Evolutionary conservation across 1,140 invertebrate genomes (phyloP).

Genomic region (Brachionus koreanus): DNA sequence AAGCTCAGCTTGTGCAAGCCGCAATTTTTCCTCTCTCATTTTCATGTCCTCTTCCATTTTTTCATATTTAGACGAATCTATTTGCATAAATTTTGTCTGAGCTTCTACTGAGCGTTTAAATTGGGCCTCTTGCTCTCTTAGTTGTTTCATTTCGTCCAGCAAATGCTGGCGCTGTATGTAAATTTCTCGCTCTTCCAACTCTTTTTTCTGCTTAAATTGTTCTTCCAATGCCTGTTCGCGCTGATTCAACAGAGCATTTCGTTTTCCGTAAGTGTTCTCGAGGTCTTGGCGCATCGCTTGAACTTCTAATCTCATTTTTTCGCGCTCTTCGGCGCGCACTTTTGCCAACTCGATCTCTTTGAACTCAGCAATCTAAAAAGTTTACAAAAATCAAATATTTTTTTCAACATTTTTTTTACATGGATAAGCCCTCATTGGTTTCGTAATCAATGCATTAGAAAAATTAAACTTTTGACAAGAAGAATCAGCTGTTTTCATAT

Average conservation of each 20-base stretch:
- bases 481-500: too few relatives aligned
- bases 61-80: neutral
- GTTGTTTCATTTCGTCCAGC: conserved; percentile 31
- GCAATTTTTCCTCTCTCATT: conserved; percentile 1
- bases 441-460: too few relatives aligned
- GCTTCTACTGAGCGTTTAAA: neutral
- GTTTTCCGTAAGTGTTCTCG: neutral
- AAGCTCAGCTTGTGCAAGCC: neutral
- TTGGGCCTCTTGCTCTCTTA: conserved; percentile 36
- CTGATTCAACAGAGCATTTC: neutral
- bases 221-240: conserved; percentile 21
- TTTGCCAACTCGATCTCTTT: conserved; percentile 2
- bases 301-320: conserved; percentile 8
- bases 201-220: conserved; percentile 23
- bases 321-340: conserved; percentile 30
- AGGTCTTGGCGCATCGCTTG: neutral
- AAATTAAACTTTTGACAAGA: too few relatives aligned
- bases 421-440: too few relatives aligned
- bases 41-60: conserved; percentile 20
- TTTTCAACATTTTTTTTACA: too few relatives aligned
- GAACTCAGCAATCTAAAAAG: conserved; percentile 10
- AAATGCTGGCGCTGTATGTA: conserved; percentile 26
- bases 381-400: too few relatives aligned
- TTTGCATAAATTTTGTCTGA: conserved; percentile 8
- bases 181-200: conserved; percentile 25